Evolutionary conservation across 37 sponge, comb jelly and placozoan species (phyloP).

Genomic region (Aplysina aerophoba): DNA sequence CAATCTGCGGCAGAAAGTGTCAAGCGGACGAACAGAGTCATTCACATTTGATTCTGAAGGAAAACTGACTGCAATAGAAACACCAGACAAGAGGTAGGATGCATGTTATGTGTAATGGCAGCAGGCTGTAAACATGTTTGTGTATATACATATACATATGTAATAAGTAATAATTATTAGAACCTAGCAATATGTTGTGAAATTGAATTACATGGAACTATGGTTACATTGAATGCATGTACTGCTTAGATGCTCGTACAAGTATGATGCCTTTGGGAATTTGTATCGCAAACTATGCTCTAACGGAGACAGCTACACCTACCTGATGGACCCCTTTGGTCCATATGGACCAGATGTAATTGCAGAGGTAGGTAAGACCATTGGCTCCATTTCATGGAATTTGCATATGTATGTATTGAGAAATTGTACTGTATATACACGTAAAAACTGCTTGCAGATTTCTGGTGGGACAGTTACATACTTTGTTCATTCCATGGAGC

Average conservation of each 20-base stretch:
- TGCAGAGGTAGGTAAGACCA: conserved; percentile 43
- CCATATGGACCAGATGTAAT: conserved; percentile 38
- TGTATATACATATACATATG: too few relatives aligned
- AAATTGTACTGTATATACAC: not conserved
- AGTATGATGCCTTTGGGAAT: conserved; percentile 44
- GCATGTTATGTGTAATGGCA: too few relatives aligned
- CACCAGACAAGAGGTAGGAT: conserved; percentile 23
- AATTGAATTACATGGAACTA: too few relatives aligned
- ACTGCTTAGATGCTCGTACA: conserved; percentile 25
- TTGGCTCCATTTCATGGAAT: too few relatives aligned
- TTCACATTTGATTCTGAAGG: conserved; percentile 39
- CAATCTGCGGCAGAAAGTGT: not conserved
- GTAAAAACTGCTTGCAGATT: not conserved
- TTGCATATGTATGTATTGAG: too few relatives aligned
- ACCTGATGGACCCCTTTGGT: conserved; percentile 47
- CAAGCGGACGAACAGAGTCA: not conserved
- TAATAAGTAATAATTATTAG: too few relatives aligned
- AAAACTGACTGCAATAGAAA: conserved; percentile 26
- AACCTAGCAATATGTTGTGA: too few relatives aligned
- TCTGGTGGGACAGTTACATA: conserved; percentile 1
- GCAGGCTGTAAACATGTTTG: too few relatives aligned
- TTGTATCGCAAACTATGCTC: conserved; percentile 39
- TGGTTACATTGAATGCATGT: too few relatives aligned
- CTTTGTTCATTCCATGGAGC: conserved; percentile 23
- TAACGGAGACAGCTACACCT: conserved; percentile 1